Evolutionary conservation across 2,113 vertebrate genomes (phyloP), one percentile per base, ranked within the genome.

Genomic region (Psilopsiagon aurifrons): DNA sequence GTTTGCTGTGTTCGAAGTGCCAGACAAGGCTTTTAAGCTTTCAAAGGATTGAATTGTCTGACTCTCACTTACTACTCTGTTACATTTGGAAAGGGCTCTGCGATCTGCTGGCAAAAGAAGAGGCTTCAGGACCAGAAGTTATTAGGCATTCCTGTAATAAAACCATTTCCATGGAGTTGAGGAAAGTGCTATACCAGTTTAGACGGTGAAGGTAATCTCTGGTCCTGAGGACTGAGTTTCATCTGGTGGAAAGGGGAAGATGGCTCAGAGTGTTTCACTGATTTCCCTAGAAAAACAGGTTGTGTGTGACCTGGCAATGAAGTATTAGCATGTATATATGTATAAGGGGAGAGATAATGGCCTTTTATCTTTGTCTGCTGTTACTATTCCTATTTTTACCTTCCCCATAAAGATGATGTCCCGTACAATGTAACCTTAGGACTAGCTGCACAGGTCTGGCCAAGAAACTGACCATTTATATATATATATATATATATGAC

Each of bases 151-250:
- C 6, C 20, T 79, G 13, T 44, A 68, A 80, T 39, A n/a, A 81
- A 81, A 85, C 14, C 3, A 6, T 84, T 83, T 67, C 17, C 20
- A 19, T 13, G 28, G 13, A 67, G 11, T 60, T 83, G 44, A 63
- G 37, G 18, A 69, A 80, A 77, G 28, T 0, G 0, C 31, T 80
- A 3, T 1, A 0, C 24, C 22, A 37, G 3, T 59, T 68, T 63
- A 75, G 17, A 43, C 41, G 52, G 17, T 33, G 27, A 73, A 79
- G 18, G 47, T 79, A 68, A 73, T 9, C 10, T 44, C 29, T 39
- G 33, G 6, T 39, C 55, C 37, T 22, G 25, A 79, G 39, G 11
- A 77, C 31, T 44, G 54, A 60, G 22, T 41, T 46, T 69, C 46
- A 59, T 4, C 8, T 29, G 8, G 13, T 17, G 10, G 10, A 71